A percentile compares a stretch with the other conserved stretches of the same genome.
Evolutionary conservation across 2,797 vertebrate genomes (phyloP).

Genomic region (Podargus strigoides): DNA sequence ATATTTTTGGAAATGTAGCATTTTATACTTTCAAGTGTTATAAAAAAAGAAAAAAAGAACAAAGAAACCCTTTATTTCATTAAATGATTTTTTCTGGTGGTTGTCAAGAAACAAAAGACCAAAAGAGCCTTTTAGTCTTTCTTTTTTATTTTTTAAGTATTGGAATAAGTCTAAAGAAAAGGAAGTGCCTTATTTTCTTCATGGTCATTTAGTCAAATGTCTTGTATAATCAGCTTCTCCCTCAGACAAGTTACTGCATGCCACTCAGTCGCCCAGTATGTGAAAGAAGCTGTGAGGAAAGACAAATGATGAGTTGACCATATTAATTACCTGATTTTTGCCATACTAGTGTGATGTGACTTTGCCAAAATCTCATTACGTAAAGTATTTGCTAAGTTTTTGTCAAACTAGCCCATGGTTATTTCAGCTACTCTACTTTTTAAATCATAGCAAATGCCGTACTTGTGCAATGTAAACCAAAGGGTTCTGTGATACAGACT

Average conservation of each 20-base stretch:
- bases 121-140: conserved; percentile 89
- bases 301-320: conserved; percentile 73
- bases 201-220: conserved; percentile 84
- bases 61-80: conserved; percentile 87
- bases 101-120: conserved; percentile 89
- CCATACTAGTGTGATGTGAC: conserved; percentile 69
- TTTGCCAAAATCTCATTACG: conserved; percentile 73
- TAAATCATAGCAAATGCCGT: conserved; percentile 38
- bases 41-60: conserved; percentile 81
- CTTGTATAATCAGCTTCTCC: conserved; percentile 80
- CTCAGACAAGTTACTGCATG: conserved; percentile 76
- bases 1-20: conserved; percentile 99
- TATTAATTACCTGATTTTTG: conserved; percentile 74
- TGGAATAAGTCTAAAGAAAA: conserved; percentile 86
- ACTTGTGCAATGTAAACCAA: conserved; percentile 64
- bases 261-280: conserved; percentile 74
- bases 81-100: conserved; percentile 87
- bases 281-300: conserved; percentile 72
- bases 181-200: conserved; percentile 92
- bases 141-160: conserved; percentile 83
- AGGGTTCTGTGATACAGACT: conserved; percentile 63
- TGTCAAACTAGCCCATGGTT: conserved; percentile 59
- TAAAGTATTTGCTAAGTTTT: conserved; percentile 65
- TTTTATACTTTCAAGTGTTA: conserved; percentile 99
- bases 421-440: conserved; percentile 61